Conservation (phyloP, 2,888 invertebrate genomes). For the Acleris holmiana region DNA sequence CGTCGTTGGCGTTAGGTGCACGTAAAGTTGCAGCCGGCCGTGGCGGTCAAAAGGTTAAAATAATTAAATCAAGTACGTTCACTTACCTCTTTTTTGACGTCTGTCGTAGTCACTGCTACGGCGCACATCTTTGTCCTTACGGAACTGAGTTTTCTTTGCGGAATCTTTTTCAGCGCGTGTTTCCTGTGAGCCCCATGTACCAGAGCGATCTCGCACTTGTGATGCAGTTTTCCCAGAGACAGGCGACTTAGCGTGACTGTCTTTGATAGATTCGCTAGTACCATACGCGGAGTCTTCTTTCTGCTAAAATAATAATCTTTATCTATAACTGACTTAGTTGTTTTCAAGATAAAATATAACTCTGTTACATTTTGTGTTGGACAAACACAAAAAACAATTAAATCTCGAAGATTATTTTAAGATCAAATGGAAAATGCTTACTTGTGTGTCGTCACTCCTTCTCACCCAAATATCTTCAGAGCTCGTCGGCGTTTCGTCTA, state of each 20-base stretch:
- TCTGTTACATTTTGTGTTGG: too few species aligned
- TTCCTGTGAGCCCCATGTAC: conserved; percentile 83
- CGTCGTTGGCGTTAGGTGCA: too few species aligned
- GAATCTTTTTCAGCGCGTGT: conserved; percentile 57
- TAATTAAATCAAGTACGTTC: too few species aligned
- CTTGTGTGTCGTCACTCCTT: conserved; percentile 83
- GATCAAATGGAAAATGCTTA: conserved; percentile 58
- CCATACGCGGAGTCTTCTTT: conserved; percentile 10
- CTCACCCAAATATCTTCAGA: conserved; percentile 90
- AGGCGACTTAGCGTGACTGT: conserved; percentile 31
- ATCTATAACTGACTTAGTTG: too few species aligned
- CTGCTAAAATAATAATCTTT: not conserved
- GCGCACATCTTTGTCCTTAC: conserved; percentile 64
- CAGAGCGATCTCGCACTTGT: conserved; percentile 84
- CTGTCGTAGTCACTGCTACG: conserved; percentile 63
- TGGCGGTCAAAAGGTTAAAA: too few species aligned
- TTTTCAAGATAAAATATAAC: too few species aligned
- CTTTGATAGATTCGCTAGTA: conserved; percentile 17
- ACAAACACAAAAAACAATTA: too few species aligned
- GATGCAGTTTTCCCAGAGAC: conserved; percentile 43
- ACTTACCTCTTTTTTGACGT: conserved; percentile 71
- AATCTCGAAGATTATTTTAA: too few species aligned
- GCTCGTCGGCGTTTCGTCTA: conserved; percentile 86
- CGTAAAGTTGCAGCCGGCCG: too few species aligned
- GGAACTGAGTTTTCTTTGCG: conserved; percentile 49